phyloP scores from a whole-genome alignment of 1,140 invertebrate species.

The Apis dorsata region DNA sequence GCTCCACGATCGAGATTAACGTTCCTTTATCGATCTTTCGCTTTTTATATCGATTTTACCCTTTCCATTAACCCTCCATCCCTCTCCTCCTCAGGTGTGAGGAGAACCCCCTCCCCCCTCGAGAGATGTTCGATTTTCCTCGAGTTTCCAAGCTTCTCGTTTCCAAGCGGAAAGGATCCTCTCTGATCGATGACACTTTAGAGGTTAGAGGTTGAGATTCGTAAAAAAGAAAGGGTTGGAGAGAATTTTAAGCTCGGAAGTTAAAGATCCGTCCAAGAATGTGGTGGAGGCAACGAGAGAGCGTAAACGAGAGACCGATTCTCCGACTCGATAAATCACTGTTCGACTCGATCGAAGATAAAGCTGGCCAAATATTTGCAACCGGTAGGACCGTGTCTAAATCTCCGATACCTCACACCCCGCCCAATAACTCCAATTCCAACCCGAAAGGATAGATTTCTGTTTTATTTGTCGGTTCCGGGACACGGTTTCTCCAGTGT shows the following conservation, averaged over 20 bases:
- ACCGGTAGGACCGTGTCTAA: background rate
- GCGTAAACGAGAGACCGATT: background rate
- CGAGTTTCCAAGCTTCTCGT: too few relatives aligned
- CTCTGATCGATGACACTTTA: too few relatives aligned
- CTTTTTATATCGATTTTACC: background rate
- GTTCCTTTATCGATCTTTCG: constrained; percentile 35
- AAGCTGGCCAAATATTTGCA: background rate
- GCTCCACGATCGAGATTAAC: constrained; percentile 50
- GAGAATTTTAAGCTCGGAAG: too few relatives aligned
- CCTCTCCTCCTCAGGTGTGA: too few relatives aligned
- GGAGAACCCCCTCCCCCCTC: too few relatives aligned
- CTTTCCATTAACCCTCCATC: background rate
- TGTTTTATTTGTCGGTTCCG: constrained; percentile 22
- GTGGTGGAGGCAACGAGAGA: too few relatives aligned
- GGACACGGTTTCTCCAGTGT: background rate
- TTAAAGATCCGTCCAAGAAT: too few relatives aligned
- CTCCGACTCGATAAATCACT: background rate
- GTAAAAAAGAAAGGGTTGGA: too few relatives aligned
- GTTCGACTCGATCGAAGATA: background rate
- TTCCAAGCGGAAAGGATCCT: too few relatives aligned
- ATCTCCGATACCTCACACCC: background rate
- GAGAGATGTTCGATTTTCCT: too few relatives aligned
- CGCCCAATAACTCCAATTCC: constrained; percentile 1
- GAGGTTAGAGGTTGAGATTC: too few relatives aligned
- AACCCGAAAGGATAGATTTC: background rate